Base-by-base conservation (phyloP, 2,888 invertebrate species). In the Allacma fusca region DNA sequence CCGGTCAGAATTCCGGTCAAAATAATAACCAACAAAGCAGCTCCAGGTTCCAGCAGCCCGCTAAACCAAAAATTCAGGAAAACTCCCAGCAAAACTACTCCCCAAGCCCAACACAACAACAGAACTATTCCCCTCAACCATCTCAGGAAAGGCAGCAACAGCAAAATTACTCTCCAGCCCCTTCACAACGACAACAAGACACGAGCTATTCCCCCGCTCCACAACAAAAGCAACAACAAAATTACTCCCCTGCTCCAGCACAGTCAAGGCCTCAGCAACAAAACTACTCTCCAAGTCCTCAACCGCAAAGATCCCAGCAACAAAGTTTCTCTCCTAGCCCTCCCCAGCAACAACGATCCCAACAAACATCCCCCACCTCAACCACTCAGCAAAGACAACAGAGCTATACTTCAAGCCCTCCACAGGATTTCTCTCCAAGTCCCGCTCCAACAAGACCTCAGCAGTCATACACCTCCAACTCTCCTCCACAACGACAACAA, bases 191-290 rank as follows among this genome's bases (percentile, higher is more conserved):
- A 21, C 68, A 68, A 21, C 68, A 29, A 44, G 29, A n/a, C 29
- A n/a, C 4, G 7, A 70, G 16, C 13, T 19, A 21, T 21, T 19
- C 9, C 12, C 70, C 43, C 2, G 13, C 62, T 19, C 73, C 64
- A 40, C 75, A 75, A 50, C 40, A 67, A 28, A 26, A n/a, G n/a
- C 43, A 65, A 67, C 75, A 75, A 67, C 65, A 75, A 28, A 72
- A 72, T 21, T 57, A 28, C 59, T 12, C 44, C 12, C 44, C 21
- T 1, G 12, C 12, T 19, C 43, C 70, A 43, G 2, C 43, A 19
- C 73, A 24, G 23, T 1, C 16, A 50, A 50, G 50, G 16, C 73
- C 24, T 1, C 59, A 73, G 34, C 50, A 50, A 50, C 50, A 50
- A 50, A 64, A 24, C 65, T 13, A 5, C 24, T n/a, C n/a, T 29